phyloP scores from a whole-genome alignment of 2,888 invertebrate genomes.

The Amblyteles armatorius region DNA sequence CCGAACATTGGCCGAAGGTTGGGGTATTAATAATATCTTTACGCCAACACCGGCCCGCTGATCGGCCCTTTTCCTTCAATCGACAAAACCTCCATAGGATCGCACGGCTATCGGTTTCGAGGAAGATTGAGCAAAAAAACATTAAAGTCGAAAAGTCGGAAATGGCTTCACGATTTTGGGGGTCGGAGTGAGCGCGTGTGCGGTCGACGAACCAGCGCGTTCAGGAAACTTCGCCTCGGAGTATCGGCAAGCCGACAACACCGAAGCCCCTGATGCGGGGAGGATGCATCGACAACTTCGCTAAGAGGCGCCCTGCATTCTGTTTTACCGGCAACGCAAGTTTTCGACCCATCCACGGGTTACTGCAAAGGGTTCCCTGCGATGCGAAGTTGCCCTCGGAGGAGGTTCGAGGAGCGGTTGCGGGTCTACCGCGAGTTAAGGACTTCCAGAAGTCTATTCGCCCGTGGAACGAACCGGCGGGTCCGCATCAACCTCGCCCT shows the following conservation, averaged over 20 bases:
- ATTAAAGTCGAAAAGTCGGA: not conserved
- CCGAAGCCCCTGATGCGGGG: not conserved
- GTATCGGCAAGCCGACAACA: not conserved
- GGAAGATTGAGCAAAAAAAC: not conserved
- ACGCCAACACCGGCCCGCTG: too few relatives aligned
- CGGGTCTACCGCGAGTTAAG: slow-evolving; percentile 44
- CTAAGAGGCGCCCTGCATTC: slow-evolving; percentile 1
- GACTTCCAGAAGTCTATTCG: slow-evolving; percentile 41
- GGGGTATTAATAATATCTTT: too few relatives aligned
- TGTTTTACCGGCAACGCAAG: slow-evolving; percentile 2
- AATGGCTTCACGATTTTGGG: too few relatives aligned
- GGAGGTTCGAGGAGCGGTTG: not conserved
- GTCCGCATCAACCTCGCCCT: not conserved
- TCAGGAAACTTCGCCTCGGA: not conserved
- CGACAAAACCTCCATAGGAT: too few relatives aligned
- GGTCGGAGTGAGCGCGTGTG: too few relatives aligned
- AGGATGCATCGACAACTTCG: not conserved
- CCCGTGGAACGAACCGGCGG: not conserved
- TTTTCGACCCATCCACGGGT: slow-evolving; percentile 36
- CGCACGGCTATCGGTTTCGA: not conserved
- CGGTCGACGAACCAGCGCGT: not conserved
- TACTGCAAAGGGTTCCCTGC: slow-evolving; percentile 13
- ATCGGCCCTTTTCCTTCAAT: too few relatives aligned
- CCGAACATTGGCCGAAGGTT: too few relatives aligned
- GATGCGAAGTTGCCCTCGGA: too few relatives aligned